Conservation (phyloP, 2,113 vertebrate genomes). For the Zapornia atra region DNA sequence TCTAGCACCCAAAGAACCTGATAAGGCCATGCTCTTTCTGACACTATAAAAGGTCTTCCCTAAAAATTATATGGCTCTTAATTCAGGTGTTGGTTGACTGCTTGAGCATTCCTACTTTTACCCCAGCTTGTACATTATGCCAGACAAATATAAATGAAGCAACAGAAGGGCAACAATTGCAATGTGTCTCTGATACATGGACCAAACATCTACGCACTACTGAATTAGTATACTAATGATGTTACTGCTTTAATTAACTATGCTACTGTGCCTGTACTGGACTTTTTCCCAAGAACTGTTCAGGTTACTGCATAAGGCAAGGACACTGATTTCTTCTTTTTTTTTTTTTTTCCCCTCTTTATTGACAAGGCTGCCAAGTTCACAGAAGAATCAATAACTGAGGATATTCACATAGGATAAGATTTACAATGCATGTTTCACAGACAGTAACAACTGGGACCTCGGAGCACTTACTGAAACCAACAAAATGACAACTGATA, state of each 20-base stretch:
- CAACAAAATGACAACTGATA: conserved; percentile 64
- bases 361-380: conserved; percentile 57
- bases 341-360: background rate
- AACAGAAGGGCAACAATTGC: background rate
- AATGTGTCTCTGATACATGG: background rate
- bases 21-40: background rate
- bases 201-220: conserved; percentile 35
- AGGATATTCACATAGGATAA: conserved; percentile 47
- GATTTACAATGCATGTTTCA: conserved; percentile 52
- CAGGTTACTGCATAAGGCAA: conserved; percentile 12
- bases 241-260: conserved; percentile 60
- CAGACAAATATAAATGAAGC: background rate
- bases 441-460: conserved; percentile 52
- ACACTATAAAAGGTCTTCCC: background rate
- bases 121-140: background rate
- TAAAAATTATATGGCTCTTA: background rate
- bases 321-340: conserved; percentile 48
- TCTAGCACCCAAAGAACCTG: background rate
- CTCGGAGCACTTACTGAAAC: conserved; percentile 50
- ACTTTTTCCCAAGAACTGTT: conserved; percentile 41
- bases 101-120: background rate
- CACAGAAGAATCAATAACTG: conserved; percentile 54
- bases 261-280: conserved; percentile 1
- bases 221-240: conserved; percentile 49
- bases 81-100: background rate